A percentile compares a stretch with the other conserved stretches of the same genome.
Conservation (phyloP, 2,113 vertebrate species). For the Xiphophorus maculatus region DNA sequence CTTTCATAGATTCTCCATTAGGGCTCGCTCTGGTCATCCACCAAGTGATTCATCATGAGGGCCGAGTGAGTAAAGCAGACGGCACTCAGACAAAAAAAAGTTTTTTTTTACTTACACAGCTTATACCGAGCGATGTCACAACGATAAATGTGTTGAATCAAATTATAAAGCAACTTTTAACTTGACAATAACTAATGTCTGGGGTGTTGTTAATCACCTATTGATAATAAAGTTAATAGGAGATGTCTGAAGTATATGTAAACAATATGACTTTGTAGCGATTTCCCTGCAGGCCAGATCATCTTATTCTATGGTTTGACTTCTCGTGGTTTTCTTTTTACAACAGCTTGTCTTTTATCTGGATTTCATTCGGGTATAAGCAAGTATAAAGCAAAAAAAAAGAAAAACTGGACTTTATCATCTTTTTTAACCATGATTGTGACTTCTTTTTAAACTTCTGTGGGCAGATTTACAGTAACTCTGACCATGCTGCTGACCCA, state of each 20-base stretch:
- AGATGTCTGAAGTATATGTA: not conserved
- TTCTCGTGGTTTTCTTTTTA: too few species aligned
- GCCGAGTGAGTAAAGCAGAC: conserved; percentile 34
- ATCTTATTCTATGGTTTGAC: too few species aligned
- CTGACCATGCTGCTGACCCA: conserved; percentile 36
- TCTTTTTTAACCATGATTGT: not conserved
- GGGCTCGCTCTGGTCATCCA: conserved; percentile 53
- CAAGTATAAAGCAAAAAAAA: conserved; percentile 16
- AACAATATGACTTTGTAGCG: too few species aligned
- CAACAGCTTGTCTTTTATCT: too few species aligned
- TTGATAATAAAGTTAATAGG: too few species aligned
- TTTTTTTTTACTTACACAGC: conserved; percentile 42
- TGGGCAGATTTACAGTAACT: conserved; percentile 62
- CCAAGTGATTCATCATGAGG: conserved; percentile 62
- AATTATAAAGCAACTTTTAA: too few species aligned
- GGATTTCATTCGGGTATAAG: not conserved
- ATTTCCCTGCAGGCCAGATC: too few species aligned
- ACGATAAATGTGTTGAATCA: not conserved
- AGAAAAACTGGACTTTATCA: conserved; percentile 9
- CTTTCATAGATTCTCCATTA: conserved; percentile 67
- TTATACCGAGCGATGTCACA: conserved; percentile 7
- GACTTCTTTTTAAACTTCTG: conserved; percentile 40
- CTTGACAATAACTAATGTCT: too few species aligned
- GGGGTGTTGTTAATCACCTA: too few species aligned
- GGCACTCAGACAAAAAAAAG: conserved; percentile 26